These are phyloP conservation scores for Colistium nudipinnis DNA, from an alignment of 2,113 vertebrate species.

Conservation along the genomic window DNA sequence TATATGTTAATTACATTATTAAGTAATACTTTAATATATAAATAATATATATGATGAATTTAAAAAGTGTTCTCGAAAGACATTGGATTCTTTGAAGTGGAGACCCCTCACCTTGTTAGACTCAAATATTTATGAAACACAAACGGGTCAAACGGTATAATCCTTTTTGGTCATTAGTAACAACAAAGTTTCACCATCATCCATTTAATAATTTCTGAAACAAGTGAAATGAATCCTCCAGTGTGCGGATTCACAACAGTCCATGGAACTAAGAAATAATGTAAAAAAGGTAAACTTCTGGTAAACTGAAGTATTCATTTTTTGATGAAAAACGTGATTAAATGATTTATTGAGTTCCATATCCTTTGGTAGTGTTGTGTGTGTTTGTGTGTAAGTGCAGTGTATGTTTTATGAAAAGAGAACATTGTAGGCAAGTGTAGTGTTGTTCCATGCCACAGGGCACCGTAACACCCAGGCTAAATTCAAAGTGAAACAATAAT, in stretches of 20 bases:
- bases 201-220: no score
- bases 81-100: no score
- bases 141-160: no score
- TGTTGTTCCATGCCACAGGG: constrained; percentile 58
- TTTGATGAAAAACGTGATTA: not conserved
- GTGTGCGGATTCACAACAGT: not conserved
- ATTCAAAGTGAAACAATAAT: constrained; percentile 81
- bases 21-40: no score
- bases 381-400: constrained; percentile 18
- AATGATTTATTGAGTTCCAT: not conserved
- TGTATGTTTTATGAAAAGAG: constrained; percentile 30
- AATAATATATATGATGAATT: no score
- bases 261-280: not conserved
- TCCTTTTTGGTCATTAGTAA: no score
- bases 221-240: no score
- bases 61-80: no score
- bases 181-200: no score
- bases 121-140: no score
- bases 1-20: no score
- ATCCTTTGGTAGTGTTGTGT: not conserved
- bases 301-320: not conserved
- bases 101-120: no score
- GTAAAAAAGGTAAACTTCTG: not conserved
- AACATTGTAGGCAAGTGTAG: constrained; percentile 16
- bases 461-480: constrained; percentile 70